A percentile compares a stretch with the other conserved stretches of the same genome.
These are phyloP conservation scores for Bothrops jararaca DNA, from an alignment of 2,113 vertebrate genomes.

Conservation along the genomic window DNA sequence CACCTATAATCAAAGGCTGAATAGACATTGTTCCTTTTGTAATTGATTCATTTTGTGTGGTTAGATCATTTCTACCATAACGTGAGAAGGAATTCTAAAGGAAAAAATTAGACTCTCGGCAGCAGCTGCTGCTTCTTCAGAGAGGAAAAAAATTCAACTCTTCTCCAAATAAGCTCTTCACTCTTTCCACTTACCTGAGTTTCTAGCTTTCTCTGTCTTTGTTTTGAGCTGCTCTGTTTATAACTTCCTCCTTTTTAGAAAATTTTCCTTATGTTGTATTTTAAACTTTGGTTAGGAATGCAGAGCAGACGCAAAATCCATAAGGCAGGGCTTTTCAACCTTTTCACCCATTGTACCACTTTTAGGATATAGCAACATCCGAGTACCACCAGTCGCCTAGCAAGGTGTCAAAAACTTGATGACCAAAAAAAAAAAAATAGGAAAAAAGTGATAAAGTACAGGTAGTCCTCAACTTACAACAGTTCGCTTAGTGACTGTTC, in stretches of 20 bases:
- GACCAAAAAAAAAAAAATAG: too few species aligned
- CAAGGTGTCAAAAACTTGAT: too few species aligned
- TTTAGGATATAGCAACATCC: too few species aligned
- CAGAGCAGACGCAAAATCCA: constrained; percentile 14
- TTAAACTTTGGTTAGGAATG: background rate
- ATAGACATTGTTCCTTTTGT: constrained; percentile 25
- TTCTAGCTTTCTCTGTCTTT: background rate
- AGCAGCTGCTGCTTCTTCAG: constrained; percentile 21
- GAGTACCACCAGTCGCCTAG: too few species aligned
- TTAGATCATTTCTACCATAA: constrained; percentile 2
- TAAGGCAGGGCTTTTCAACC: too few species aligned
- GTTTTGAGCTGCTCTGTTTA: background rate
- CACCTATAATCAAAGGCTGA: constrained; percentile 13
- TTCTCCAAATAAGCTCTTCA: constrained; percentile 8
- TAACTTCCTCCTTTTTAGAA: background rate
- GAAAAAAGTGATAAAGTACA: too few species aligned
- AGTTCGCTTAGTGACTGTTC: too few species aligned
- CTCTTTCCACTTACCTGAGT: background rate
- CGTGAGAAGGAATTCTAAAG: constrained; percentile 19
- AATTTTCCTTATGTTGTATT: background rate
- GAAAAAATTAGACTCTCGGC: constrained; percentile 33
- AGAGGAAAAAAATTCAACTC: constrained; percentile 30
- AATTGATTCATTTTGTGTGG: background rate
- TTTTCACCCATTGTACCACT: too few species aligned
- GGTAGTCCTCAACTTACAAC: too few species aligned